Percentiles rank a stretch among this genome's conserved stretches.
phyloP scores from a whole-genome alignment of 2,113 vertebrate species.

The Archilochus colubris region DNA sequence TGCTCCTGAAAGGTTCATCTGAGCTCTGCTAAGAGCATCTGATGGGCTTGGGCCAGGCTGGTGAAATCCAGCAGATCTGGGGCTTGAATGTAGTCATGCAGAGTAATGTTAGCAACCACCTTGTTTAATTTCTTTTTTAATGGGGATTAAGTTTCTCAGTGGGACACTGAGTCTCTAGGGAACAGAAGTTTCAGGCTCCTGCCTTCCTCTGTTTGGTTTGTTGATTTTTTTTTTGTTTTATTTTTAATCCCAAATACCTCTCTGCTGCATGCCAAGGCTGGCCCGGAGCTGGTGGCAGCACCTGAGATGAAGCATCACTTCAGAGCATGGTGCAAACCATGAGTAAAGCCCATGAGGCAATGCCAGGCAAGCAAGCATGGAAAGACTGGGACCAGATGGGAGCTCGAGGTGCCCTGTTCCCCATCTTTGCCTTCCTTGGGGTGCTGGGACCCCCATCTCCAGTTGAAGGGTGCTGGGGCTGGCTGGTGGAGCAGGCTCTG shows the following conservation, averaged over 20 bases:
- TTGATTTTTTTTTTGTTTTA: neutral
- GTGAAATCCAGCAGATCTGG: neutral
- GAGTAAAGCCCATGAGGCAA: neutral
- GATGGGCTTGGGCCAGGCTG: neutral
- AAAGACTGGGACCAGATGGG: neutral
- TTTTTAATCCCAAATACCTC: conserved; percentile 40
- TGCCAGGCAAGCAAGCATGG: accelerated
- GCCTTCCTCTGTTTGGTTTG: neutral
- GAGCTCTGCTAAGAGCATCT: neutral
- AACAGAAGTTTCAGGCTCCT: conserved; percentile 25
- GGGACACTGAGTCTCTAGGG: conserved; percentile 26
- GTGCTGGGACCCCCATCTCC: neutral
- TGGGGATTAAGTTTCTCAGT: conserved; percentile 52
- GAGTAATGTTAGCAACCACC: neutral
- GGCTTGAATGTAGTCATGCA: neutral
- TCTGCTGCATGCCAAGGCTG: neutral
- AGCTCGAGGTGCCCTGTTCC: neutral
- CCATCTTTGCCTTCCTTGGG: accelerated
- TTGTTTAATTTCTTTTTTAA: conserved; percentile 50
- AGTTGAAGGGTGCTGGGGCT: neutral
- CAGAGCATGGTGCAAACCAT: neutral
- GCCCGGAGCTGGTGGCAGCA: neutral
- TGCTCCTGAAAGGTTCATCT: accelerated
- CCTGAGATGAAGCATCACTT: neutral
- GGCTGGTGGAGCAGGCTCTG: neutral